phyloP scores from a whole-genome alignment of 2,797 vertebrate species.

The Microhierax caerulescens region DNA sequence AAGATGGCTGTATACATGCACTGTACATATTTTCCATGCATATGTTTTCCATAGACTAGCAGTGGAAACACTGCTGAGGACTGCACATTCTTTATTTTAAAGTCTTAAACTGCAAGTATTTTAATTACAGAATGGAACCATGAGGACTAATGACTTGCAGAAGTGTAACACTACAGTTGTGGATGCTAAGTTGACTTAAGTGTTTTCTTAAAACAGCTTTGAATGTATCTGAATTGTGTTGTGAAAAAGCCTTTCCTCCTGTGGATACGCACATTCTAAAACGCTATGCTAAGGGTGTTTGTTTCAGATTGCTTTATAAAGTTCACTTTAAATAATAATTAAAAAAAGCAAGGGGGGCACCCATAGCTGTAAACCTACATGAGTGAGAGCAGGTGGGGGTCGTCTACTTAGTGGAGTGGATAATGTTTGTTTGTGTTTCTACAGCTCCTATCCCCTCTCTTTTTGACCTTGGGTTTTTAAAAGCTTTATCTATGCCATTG shows the following conservation, averaged over 20 bases:
- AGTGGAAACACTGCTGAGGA: constrained; percentile 53
- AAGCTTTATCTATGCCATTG: background rate
- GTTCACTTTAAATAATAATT: background rate
- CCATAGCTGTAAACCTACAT: background rate
- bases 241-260: background rate
- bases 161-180: background rate
- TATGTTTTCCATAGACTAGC: constrained; percentile 44
- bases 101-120: constrained; percentile 60
- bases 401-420: rapidly evolving
- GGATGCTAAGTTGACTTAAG: background rate
- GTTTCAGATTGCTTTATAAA: background rate
- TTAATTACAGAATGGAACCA: constrained; percentile 57
- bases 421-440: background rate
- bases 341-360: background rate
- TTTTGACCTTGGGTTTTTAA: background rate
- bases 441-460: background rate
- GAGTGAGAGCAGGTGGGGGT: background rate
- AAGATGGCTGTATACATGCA: background rate
- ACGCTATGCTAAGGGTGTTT: background rate
- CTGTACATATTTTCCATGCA: constrained; percentile 20
- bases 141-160: constrained; percentile 53
- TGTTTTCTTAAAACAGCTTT: constrained; percentile 21
- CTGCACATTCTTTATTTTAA: constrained; percentile 57
- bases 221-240: background rate
- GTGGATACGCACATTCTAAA: background rate